Conservation (phyloP, 2,113 vertebrate species). For the Physeter macrocephalus region DNA sequence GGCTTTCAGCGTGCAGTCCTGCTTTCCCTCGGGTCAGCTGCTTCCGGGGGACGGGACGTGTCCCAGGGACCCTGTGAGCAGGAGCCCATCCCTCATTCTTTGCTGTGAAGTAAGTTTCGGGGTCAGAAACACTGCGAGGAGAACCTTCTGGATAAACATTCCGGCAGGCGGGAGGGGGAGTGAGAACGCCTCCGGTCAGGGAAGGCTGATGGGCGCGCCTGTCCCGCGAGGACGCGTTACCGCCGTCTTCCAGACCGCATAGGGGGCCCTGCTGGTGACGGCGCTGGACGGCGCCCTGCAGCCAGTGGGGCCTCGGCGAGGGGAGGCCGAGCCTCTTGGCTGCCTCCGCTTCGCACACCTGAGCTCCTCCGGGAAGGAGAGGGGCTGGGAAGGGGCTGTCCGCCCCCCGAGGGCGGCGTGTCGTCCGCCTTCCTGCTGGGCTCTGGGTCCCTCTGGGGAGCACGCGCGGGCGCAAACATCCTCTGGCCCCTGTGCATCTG, state of each 20-base stretch:
- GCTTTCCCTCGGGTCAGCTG: background rate
- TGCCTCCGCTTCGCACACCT: background rate
- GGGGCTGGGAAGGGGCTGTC: background rate
- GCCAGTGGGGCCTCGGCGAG: background rate
- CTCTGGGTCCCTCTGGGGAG: background rate
- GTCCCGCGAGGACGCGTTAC: background rate
- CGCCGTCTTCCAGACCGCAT: background rate
- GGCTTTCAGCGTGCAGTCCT: background rate
- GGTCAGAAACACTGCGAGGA: fast-evolving
- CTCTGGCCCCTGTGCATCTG: fast-evolving
- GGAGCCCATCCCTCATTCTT: background rate
- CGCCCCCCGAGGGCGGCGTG: background rate
- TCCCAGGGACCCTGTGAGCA: background rate
- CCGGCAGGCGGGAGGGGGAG: fast-evolving
- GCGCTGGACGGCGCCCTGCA: background rate
- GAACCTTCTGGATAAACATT: background rate
- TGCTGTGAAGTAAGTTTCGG: background rate
- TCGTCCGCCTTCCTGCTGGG: no score
- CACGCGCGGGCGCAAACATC: background rate
- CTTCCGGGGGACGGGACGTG: background rate
- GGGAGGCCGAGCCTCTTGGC: background rate
- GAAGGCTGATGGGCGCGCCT: background rate
- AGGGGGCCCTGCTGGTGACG: background rate
- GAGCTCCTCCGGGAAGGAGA: background rate
- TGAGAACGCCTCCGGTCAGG: background rate